Base-by-base conservation (phyloP, 1,140 invertebrate genomes). In the Probaryconus sp. region DNA sequence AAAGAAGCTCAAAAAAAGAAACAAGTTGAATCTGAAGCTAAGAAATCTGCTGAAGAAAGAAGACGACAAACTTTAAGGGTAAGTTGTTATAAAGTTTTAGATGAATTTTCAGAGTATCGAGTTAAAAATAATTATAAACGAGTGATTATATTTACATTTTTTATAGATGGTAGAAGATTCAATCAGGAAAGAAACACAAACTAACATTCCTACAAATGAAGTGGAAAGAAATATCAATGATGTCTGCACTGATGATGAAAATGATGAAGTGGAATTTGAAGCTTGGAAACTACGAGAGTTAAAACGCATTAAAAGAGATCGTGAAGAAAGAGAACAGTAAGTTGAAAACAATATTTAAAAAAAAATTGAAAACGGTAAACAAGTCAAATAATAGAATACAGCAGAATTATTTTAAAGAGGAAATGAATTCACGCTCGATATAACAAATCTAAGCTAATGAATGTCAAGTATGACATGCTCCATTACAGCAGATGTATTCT, bases 221-320 rank as follows among this genome's bases (percentile, higher is more conserved):
- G 89, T 89, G 38, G 92, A 93, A 80, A 89, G 91, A 11, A 90
- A 92, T 64, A 89, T 97, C n/a, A 92, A 95, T 75, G 95, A 96
- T 80, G 93, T 99, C 1, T 93, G 94, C 80, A 99, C 98, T 0
- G 98, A 98, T 83, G 98, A 99, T 87, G 98, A 99, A 83, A 97
- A 98, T 85, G 97, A 98, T 81, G 98, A 99, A 85, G 91, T 98
- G 3, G 97, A 97, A 79, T 99, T 99, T 83, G 98, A 99, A 87
- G 91, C 94, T 0, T 99, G 98, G 98, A 99, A 99, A 88, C 80
- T 98, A 3, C 89, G 98, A 17, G 98, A 99, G 89, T 89, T 99
- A 78, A 98, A 97, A 84, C 88, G 98, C 30, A 93, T 99, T 21
- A 99, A 99, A 86, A 89, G 97, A 10, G 97, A 99, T 84, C 92